phyloP scores from a whole-genome alignment of 2,888 invertebrate genomes.

The Spodoptera picta region DNA sequence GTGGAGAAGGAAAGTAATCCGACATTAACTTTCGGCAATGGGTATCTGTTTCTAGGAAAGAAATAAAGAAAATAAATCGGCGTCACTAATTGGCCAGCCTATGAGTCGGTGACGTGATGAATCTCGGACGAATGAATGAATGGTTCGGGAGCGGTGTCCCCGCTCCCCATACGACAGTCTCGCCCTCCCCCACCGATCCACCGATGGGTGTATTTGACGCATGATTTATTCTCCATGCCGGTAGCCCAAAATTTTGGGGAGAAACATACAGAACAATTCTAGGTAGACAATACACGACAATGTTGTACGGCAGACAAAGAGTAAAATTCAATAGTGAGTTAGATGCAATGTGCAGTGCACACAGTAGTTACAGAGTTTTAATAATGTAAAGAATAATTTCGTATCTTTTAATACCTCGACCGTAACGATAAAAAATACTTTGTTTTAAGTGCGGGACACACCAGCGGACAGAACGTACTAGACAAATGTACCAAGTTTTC shows the following conservation, averaged over 20 bases:
- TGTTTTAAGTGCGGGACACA: slow-evolving; percentile 46
- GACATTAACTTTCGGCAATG: slow-evolving; percentile 45
- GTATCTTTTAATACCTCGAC: slow-evolving; percentile 1
- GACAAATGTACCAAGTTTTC: slow-evolving; percentile 71
- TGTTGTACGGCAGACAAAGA: slow-evolving; percentile 42
- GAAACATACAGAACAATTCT: slow-evolving; percentile 65
- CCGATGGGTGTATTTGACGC: slow-evolving; percentile 76
- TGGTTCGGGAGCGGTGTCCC: slow-evolving; percentile 63
- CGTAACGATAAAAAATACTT: slow-evolving; percentile 35
- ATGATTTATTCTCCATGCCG: slow-evolving; percentile 74
- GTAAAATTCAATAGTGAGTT: slow-evolving; percentile 27
- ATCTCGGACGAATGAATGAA: slow-evolving; percentile 71
- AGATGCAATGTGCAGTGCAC: slow-evolving; percentile 10
- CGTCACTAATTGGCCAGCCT: slow-evolving; percentile 71
- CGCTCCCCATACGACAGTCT: slow-evolving; percentile 68
- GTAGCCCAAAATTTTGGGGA: slow-evolving; percentile 58
- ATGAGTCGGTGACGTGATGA: slow-evolving; percentile 72
- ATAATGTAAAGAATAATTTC: slow-evolving; percentile 20
- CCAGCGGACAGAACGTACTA: slow-evolving; percentile 56
- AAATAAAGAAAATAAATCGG: slow-evolving; percentile 70
- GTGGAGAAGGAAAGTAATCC: slow-evolving; percentile 42
- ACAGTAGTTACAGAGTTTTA: slow-evolving; percentile 32
- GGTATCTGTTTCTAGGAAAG: slow-evolving; percentile 49
- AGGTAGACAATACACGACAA: slow-evolving; percentile 57
- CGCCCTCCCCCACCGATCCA: slow-evolving; percentile 66